Percentiles rank a stretch among this genome's conserved stretches.
These are phyloP conservation scores for Cavia porcellus DNA, from an alignment of 2,113 vertebrate species.

Conservation along the genomic window DNA sequence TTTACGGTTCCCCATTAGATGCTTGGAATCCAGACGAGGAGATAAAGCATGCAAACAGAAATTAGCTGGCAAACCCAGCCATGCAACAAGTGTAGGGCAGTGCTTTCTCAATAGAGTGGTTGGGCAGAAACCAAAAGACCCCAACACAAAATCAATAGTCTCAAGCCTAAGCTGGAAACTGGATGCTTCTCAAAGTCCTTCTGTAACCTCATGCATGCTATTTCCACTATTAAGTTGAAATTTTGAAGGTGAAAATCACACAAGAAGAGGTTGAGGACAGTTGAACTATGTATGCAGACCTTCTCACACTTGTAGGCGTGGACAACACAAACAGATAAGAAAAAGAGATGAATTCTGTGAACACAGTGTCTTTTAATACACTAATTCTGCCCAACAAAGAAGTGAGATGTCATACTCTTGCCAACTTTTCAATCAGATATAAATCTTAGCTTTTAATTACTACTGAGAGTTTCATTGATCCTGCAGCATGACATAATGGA, in stretches of 20 bases:
- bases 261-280: background rate
- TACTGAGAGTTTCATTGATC: background rate
- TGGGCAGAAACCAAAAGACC: background rate
- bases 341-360: background rate
- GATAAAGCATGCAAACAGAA: background rate
- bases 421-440: background rate
- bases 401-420: background rate
- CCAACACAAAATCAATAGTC: background rate
- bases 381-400: background rate
- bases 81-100: background rate
- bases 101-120: background rate
- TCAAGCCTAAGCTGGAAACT: background rate
- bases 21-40: slow-evolving; percentile 1
- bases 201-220: background rate
- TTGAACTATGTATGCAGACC: background rate
- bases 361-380: background rate
- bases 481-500: background rate
- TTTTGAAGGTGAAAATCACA: background rate
- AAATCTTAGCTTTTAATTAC: background rate
- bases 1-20: background rate
- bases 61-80: background rate
- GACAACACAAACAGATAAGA: background rate
- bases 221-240: background rate
- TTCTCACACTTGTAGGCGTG: background rate
- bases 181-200: background rate